Percentiles rank a stretch among this genome's conserved stretches.
Evolutionary conservation across 37 sponge, comb jelly and placozoan genomes (phyloP).

Genomic region (Beroe ovata): DNA sequence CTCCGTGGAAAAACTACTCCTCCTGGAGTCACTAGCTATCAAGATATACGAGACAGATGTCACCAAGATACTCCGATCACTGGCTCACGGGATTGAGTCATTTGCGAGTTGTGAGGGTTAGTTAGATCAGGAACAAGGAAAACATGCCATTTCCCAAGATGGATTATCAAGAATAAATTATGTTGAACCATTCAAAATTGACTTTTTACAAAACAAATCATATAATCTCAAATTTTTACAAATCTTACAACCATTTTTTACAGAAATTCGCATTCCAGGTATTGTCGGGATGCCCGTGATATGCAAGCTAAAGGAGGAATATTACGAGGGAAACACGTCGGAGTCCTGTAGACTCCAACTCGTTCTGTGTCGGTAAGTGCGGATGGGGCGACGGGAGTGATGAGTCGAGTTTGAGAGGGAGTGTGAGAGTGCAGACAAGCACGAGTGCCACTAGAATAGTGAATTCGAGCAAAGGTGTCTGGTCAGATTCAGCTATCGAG

Average conservation of each 20-base stretch:
- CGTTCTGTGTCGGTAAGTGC: conserved; percentile 33
- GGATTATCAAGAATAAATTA: too few species aligned
- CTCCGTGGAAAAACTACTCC: neutral
- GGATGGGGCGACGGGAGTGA: too few species aligned
- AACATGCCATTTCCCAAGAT: too few species aligned
- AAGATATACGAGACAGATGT: conserved; percentile 42
- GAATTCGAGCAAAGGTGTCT: too few species aligned
- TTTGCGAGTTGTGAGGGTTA: conserved; percentile 49
- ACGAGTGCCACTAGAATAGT: too few species aligned
- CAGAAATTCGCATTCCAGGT: neutral
- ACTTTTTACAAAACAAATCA: too few species aligned
- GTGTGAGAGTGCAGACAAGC: too few species aligned
- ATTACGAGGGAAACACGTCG: conserved; percentile 61
- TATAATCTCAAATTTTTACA: too few species aligned
- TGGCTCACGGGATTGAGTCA: conserved; percentile 56
- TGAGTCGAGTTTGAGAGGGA: too few species aligned
- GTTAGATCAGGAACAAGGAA: too few species aligned
- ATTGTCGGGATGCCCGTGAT: conserved; percentile 41
- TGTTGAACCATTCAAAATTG: too few species aligned
- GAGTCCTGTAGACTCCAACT: conserved; percentile 58
- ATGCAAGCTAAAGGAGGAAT: conserved; percentile 43
- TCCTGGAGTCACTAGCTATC: conserved; percentile 37
- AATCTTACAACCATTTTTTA: neutral
- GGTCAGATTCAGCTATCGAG: too few species aligned
- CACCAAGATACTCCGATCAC: conserved; percentile 51